These are phyloP conservation scores for Agrochola litura DNA, from an alignment of 2,888 invertebrate species.

Conservation along the genomic window DNA sequence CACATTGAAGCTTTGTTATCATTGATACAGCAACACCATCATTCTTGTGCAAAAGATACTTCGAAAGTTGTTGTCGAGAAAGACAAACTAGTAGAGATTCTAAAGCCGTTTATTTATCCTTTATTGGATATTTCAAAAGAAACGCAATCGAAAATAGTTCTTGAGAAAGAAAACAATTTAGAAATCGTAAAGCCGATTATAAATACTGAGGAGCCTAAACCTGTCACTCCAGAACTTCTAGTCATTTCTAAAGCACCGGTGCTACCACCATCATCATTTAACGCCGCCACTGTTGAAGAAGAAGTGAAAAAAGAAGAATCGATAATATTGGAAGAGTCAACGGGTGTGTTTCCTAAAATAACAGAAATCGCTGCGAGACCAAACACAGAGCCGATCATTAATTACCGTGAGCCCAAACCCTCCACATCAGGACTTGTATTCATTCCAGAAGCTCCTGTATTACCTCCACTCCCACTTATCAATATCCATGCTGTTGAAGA, in stretches of 20 bases:
- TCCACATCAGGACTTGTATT: not conserved
- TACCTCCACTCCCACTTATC: not conserved
- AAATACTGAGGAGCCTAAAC: conserved; percentile 1
- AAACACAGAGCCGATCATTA: not conserved
- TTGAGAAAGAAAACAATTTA: conserved; percentile 17
- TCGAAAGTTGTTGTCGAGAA: conserved; percentile 24
- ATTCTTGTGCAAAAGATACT: conserved; percentile 6
- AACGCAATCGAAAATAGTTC: not conserved
- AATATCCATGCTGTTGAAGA: not conserved
- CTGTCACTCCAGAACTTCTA: not conserved
- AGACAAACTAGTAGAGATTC: conserved; percentile 20
- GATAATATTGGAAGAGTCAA: not conserved
- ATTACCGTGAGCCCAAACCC: not conserved
- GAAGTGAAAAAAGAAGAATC: conserved; percentile 5
- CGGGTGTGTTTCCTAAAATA: not conserved
- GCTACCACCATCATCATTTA: conserved; percentile 12
- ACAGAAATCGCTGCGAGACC: not conserved
- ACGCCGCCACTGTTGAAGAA: not conserved
- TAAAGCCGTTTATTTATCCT: conserved; percentile 15
- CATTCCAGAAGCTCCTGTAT: conserved; percentile 2
- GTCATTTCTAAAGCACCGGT: conserved; percentile 23
- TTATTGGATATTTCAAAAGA: conserved; percentile 13
- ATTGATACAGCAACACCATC: conserved; percentile 42
- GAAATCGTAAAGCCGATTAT: not conserved
- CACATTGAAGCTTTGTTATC: conserved; percentile 56